Base-by-base conservation (phyloP, 2,113 vertebrate genomes). In the Semicossyphus pulcher region DNA sequence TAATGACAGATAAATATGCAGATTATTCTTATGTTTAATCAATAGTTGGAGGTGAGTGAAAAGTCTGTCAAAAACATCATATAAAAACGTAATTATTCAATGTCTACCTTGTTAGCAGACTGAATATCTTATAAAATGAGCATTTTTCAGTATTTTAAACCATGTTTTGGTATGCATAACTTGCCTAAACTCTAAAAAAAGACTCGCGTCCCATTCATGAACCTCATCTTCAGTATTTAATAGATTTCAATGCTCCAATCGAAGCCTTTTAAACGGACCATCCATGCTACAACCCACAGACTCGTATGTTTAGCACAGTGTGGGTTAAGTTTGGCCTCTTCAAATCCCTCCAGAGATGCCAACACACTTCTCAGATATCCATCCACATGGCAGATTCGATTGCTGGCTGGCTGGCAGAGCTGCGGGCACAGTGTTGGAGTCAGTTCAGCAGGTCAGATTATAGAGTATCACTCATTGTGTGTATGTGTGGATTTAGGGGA, bases 341-440 rank as follows among this genome's bases (percentile, higher is more conserved):
- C 69, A 64, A 87, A 89, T 88, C 84, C 86, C 85, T 56, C 31
- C 78, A 52, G 57, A 79, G 83, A 91, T 86, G 85, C 86, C 88
- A 88, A 20, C 85, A 60, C 85, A 60, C 80, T 75, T 90, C 91
- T 91, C 91, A 89, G 78, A 89, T 92, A 87, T 89, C 87, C 79
- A 36, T 84, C 91, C 89, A 86, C 88, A 83, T 79, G 86, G 87
- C 85, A 78, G 81, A 80, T 86, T 80, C 58, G 72, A 86, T 86
- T 72, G 58, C 80, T 81, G 81, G 76, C 76, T 71, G 78, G 75
- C 86, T 88, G 85, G 80, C 83, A 71, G 39, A 49, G 78, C 78
- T 82, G 66, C 20, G 69, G 79, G 71, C 71, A 72, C 61, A 68
- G 87, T 28, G 64, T 57, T 84, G 85, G 85, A 92, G 61, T 72